Evolutionary conservation across 2,888 invertebrate species (phyloP).

Genomic region (Tenodera sinensis): DNA sequence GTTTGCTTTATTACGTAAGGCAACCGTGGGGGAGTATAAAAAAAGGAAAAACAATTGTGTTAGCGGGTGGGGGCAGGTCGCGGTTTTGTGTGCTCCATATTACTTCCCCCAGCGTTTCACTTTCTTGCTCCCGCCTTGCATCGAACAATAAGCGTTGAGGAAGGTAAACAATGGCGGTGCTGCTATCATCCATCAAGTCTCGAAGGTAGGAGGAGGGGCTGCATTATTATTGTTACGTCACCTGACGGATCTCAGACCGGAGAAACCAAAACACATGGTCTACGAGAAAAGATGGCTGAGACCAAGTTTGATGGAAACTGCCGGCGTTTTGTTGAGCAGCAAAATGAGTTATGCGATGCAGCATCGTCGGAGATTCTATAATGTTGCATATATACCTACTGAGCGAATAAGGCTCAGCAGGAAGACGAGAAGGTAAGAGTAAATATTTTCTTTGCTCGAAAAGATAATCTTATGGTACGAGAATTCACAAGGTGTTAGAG

Average conservation of each 20-base stretch:
- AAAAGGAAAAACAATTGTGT: background rate
- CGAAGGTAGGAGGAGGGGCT: background rate
- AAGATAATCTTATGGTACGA: too few species aligned
- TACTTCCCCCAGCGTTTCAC: background rate
- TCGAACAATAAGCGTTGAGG: background rate
- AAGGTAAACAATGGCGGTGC: background rate
- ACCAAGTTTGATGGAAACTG: background rate
- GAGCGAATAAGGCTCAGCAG: too few species aligned
- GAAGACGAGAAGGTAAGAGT: too few species aligned
- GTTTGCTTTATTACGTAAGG: background rate
- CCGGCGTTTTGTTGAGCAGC: background rate
- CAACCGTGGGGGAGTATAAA: background rate
- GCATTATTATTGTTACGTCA: background rate
- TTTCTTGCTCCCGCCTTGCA: background rate
- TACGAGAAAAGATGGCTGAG: background rate
- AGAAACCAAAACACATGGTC: background rate
- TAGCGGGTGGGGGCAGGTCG: background rate
- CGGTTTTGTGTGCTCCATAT: background rate
- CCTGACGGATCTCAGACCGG: background rate
- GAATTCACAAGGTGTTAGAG: too few species aligned
- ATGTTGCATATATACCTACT: too few species aligned
- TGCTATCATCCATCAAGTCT: background rate
- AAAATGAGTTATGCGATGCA: background rate
- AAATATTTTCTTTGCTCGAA: too few species aligned
- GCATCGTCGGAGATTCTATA: too few species aligned